Evolutionary conservation across 1,140 invertebrate species (phyloP).

Genomic region (Drosophila sp.): DNA sequence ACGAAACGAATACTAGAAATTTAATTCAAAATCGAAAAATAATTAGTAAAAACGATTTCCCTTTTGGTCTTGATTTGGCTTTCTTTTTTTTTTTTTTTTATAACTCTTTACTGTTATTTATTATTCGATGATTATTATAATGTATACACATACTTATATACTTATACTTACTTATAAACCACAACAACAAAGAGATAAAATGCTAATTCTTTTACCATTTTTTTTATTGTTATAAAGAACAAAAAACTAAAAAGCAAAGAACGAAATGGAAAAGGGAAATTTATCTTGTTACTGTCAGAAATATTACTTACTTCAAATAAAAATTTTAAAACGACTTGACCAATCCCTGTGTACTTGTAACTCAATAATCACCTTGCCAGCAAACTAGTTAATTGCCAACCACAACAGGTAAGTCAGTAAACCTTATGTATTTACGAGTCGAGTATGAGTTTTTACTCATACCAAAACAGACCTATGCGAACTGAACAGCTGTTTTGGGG

Average conservation of each 20-base stretch:
- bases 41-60: slow-evolving; percentile 39
- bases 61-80: slow-evolving; percentile 30
- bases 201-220: slow-evolving; percentile 44
- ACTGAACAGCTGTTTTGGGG: slow-evolving; percentile 38
- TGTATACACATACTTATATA: slow-evolving; percentile 49
- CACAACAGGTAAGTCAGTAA: slow-evolving; percentile 21
- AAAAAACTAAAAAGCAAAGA: slow-evolving; percentile 21
- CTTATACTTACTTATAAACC: slow-evolving; percentile 42
- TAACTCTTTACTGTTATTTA: slow-evolving; percentile 62
- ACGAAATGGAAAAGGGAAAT: slow-evolving; percentile 55
- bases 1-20: slow-evolving; percentile 11
- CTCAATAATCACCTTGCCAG: slow-evolving; percentile 11
- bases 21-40: slow-evolving; percentile 14
- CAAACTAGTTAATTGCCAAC: background rate
- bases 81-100: too few relatives aligned
- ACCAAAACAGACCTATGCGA: slow-evolving; percentile 11
- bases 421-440: background rate
- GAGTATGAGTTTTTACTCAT: background rate
- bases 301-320: slow-evolving; percentile 84
- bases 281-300: slow-evolving; percentile 82
- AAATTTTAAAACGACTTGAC: slow-evolving; percentile 72
- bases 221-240: slow-evolving; percentile 43
- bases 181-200: slow-evolving; percentile 26
- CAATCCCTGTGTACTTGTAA: slow-evolving; percentile 16
- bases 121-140: slow-evolving; percentile 50